Conservation (phyloP, 2,888 invertebrate species). For the Yponomeuta plumbellus region DNA sequence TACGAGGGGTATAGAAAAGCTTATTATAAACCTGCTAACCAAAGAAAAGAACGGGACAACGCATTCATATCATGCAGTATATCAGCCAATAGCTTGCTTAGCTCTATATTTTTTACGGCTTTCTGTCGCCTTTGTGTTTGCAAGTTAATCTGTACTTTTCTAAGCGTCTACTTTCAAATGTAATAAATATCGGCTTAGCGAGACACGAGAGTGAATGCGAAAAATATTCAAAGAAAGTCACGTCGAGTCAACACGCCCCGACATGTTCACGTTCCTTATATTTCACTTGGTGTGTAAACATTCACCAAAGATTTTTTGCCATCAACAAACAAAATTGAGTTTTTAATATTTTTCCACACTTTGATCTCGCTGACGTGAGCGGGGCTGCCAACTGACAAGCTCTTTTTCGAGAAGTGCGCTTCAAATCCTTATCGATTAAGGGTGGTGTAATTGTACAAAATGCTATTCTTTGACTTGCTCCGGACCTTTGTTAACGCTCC, state of each 20-base stretch:
- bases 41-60: too few species aligned
- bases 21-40: too few species aligned
- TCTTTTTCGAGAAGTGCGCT: too few species aligned
- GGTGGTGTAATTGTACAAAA: too few species aligned
- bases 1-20: too few species aligned
- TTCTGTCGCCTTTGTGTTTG: not conserved
- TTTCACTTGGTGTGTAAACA: constrained; percentile 60
- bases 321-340: constrained; percentile 56
- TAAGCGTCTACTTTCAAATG: constrained; percentile 56
- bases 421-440: too few species aligned
- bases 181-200: constrained; percentile 70
- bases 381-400: not conserved
- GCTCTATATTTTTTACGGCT: not conserved
- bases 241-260: constrained; percentile 47
- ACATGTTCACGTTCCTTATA: constrained; percentile 60
- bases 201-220: constrained; percentile 50
- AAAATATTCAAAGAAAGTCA: constrained; percentile 42
- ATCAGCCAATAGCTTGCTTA: too few species aligned
- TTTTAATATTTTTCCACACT: constrained; percentile 26
- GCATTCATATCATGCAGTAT: too few species aligned
- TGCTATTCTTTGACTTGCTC: too few species aligned
- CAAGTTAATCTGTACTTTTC: constrained; percentile 54
- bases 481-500: too few species aligned
- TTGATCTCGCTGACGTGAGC: constrained; percentile 6
- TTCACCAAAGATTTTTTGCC: constrained; percentile 49